Percentiles rank a stretch among this genome's conserved stretches.
Conservation (phyloP, 2,797 vertebrate species). For the Phrynocephalus guinanensis region DNA sequence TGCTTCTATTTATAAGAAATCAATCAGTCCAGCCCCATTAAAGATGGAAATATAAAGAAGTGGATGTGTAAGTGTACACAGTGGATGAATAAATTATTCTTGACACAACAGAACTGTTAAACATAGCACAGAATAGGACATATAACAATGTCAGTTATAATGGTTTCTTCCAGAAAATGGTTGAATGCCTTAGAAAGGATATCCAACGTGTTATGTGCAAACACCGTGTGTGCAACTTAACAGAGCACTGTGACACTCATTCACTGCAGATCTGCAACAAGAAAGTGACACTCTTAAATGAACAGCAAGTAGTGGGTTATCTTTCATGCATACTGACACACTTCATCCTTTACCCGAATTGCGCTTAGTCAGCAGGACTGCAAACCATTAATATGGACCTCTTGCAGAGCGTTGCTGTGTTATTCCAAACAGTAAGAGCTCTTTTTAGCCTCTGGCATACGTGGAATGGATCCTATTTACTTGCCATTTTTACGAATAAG, state of each 20-base stretch:
- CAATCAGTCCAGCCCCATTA: fast-evolving
- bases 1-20: conserved; percentile 42
- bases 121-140: conserved; percentile 26
- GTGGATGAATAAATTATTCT: conserved; percentile 43
- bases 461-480: conserved; percentile 10
- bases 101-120: conserved; percentile 22
- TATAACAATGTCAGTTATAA: conserved; percentile 30
- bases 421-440: conserved; percentile 11
- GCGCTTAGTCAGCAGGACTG: background rate
- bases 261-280: background rate
- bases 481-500: background rate
- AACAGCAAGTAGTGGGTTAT: background rate
- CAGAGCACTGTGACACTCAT: background rate
- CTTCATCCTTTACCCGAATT: conserved; percentile 1
- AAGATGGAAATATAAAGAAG: conserved; percentile 40
- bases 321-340: conserved; percentile 13
- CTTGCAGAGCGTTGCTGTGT: background rate
- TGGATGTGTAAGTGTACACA: conserved; percentile 11
- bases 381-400: conserved; percentile 18
- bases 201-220: background rate
- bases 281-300: background rate
- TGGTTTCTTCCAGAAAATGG: conserved; percentile 20
- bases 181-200: conserved; percentile 7
- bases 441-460: background rate
- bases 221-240: conserved; percentile 1